Conservation (phyloP, 2,797 vertebrate genomes). For the Lerista edwardsae region DNA sequence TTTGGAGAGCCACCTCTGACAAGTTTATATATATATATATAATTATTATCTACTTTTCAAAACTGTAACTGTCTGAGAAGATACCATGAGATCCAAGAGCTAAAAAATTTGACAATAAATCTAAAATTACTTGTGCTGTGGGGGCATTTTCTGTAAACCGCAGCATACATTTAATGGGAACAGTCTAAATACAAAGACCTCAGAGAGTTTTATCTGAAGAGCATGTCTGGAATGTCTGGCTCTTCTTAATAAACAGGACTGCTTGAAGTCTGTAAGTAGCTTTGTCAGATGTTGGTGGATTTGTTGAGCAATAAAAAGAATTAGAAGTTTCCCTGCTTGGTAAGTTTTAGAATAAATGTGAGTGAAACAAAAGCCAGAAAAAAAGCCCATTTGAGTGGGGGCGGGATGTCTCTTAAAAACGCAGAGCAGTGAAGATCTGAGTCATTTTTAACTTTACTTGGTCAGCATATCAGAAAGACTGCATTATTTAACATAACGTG, state of each 20-base stretch:
- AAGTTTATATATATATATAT: too few relatives aligned
- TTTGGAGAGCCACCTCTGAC: background rate
- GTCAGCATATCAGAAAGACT: background rate
- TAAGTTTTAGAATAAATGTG: background rate
- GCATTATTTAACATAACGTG: background rate
- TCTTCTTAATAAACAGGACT: background rate
- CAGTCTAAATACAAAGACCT: slow-evolving; percentile 20
- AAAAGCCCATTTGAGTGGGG: background rate
- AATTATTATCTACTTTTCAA: background rate
- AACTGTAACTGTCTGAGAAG: background rate
- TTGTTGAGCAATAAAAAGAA: background rate
- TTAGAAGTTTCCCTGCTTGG: background rate
- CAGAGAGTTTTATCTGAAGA: background rate
- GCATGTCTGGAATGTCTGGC: background rate
- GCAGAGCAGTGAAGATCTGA: background rate
- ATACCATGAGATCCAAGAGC: slow-evolving; percentile 35
- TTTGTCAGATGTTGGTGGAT: background rate
- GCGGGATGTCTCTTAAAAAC: background rate
- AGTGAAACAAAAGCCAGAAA: background rate
- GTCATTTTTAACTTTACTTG: background rate
- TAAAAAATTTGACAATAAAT: slow-evolving; percentile 61
- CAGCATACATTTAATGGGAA: slow-evolving; percentile 24
- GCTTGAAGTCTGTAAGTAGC: background rate
- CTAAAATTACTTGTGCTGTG: slow-evolving; percentile 46
- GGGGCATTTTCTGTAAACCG: slow-evolving; percentile 2